phyloP scores from a whole-genome alignment of 2,888 invertebrate species.

The Drosophila suboccidentalis region DNA sequence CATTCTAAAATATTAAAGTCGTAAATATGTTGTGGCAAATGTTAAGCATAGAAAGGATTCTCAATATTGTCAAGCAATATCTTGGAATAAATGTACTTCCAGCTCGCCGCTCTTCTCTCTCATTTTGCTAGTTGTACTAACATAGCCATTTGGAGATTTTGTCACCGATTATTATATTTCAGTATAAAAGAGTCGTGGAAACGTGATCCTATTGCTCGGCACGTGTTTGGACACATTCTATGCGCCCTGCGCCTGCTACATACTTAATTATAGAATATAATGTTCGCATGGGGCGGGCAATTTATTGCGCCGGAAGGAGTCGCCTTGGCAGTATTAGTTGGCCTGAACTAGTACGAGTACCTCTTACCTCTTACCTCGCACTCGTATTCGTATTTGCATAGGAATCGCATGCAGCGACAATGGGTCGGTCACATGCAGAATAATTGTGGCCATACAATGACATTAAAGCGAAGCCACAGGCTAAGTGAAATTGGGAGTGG shows the following conservation, averaged over 20 bases:
- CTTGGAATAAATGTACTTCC: neutral
- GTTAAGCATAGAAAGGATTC: neutral
- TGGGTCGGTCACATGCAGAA: constrained; percentile 56
- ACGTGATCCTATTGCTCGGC: constrained; percentile 41
- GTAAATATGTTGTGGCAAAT: neutral
- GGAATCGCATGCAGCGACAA: constrained; percentile 70
- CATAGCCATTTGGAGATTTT: constrained; percentile 14
- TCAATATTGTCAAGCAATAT: neutral
- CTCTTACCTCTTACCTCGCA: too few species aligned
- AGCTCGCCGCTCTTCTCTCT: neutral
- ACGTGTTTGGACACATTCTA: constrained; percentile 49
- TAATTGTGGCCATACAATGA: constrained; percentile 77
- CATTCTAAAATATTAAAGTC: neutral
- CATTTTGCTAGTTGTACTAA: constrained; percentile 1
- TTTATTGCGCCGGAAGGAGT: constrained; percentile 75
- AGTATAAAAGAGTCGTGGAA: constrained; percentile 21
- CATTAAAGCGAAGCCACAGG: constrained; percentile 73
- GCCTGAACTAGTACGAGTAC: neutral
- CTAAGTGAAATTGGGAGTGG: constrained; percentile 37
- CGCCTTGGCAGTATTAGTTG: constrained; percentile 40
- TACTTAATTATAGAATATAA: constrained; percentile 72
- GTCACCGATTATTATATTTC: constrained; percentile 23
- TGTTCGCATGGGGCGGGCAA: constrained; percentile 43
- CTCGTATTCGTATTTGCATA: constrained; percentile 68
- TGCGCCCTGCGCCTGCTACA: constrained; percentile 49